A percentile compares a stretch with the other conserved stretches of the same genome.
Evolutionary conservation across 2,113 vertebrate genomes (phyloP).

Genomic region (Bubalus kerabau): DNA sequence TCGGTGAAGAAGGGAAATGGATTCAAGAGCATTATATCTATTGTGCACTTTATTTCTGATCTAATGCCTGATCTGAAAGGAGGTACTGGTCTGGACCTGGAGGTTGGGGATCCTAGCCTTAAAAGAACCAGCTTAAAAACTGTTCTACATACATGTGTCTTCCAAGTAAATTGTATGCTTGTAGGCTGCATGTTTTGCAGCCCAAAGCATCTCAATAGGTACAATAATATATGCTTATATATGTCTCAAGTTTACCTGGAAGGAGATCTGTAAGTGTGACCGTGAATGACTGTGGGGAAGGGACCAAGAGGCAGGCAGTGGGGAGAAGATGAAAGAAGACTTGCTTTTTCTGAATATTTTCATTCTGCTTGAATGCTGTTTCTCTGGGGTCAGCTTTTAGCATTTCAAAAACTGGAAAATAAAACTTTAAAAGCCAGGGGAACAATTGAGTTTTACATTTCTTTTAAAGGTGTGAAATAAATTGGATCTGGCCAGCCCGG

Average conservation of each 20-base stretch:
- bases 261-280: not conserved
- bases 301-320: too few species aligned
- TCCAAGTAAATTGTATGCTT: not conserved
- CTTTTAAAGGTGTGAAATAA: slow-evolving; percentile 18
- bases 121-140: not conserved
- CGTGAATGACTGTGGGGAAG: rapidly evolving
- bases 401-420: slow-evolving; percentile 23
- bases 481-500: not conserved
- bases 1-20: not conserved
- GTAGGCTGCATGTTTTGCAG: not conserved
- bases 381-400: not conserved
- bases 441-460: not conserved
- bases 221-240: not conserved
- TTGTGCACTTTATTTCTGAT: not conserved
- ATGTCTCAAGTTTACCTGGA: not conserved
- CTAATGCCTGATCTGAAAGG: not conserved
- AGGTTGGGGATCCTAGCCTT: not conserved
- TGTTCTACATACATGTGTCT: not conserved
- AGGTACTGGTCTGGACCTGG: not conserved
- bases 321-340: not conserved
- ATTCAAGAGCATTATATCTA: not conserved
- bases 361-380: not conserved
- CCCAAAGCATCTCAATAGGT: not conserved
- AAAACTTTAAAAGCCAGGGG: not conserved
- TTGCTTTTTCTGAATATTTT: not conserved